Evolutionary conservation across 2,797 vertebrate genomes (phyloP).

Genomic region (Platyrinchus mystaceus): DNA sequence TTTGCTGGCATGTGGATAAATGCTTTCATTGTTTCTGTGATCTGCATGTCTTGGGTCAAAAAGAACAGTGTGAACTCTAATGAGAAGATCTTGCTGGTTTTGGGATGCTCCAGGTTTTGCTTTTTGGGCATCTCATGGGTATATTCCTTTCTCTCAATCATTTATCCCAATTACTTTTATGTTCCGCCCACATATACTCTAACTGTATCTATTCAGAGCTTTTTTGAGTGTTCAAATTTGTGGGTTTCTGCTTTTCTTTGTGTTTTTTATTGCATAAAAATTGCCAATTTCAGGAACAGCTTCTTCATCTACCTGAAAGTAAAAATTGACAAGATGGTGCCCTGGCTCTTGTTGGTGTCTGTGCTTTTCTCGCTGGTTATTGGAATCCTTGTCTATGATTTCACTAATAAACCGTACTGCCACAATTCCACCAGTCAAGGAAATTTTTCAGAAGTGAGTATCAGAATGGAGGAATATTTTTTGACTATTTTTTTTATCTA

Average conservation of each 20-base stretch:
- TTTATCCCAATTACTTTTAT: not conserved
- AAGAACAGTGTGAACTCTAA: not conserved
- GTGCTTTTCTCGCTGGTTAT: not conserved
- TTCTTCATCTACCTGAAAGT: conserved; percentile 61
- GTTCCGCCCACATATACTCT: fast-evolving
- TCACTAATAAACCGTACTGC: fast-evolving
- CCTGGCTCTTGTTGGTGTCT: conserved; percentile 1
- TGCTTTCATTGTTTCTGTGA: conserved; percentile 26
- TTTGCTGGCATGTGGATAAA: conserved; percentile 41
- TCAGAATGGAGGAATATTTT: fast-evolving
- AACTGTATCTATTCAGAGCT: not conserved
- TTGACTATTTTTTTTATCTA: fast-evolving
- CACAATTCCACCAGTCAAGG: not conserved
- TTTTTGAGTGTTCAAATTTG: not conserved
- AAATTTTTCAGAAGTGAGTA: fast-evolving
- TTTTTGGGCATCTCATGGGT: not conserved
- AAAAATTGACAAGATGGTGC: conserved; percentile 23
- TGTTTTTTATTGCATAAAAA: conserved; percentile 68
- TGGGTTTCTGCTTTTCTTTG: conserved; percentile 59
- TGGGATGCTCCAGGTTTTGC: conserved; percentile 30
- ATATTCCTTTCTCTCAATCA: not conserved
- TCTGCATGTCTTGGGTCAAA: not conserved
- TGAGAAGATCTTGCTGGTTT: conserved; percentile 21
- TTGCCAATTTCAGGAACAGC: conserved; percentile 37
- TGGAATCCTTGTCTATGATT: fast-evolving